Percentiles rank a stretch among this genome's conserved stretches.
Conservation (phyloP, 2,888 invertebrate species). For the Gnatocerus cornutus region DNA sequence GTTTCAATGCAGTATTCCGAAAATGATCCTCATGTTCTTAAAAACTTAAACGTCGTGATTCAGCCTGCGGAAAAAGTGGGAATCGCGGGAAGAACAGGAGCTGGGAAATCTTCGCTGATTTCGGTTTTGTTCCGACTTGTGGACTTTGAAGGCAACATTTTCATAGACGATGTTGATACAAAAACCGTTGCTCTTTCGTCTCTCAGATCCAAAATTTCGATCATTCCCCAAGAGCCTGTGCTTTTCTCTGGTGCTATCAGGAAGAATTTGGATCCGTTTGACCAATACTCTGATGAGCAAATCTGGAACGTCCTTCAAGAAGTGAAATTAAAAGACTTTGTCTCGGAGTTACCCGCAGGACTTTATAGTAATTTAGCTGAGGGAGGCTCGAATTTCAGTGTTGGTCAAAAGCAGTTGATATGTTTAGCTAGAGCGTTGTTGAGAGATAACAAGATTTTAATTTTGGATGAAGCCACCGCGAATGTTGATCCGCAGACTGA, state of each 20-base stretch:
- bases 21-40: constrained; percentile 80
- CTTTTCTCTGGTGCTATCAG: constrained; percentile 87
- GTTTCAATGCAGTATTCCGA: constrained; percentile 81
- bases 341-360: constrained; percentile 74
- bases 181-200: constrained; percentile 79
- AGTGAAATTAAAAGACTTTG: constrained; percentile 81
- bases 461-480: constrained; percentile 81
- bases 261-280: constrained; percentile 89
- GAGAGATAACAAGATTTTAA: constrained; percentile 62
- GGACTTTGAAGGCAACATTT: constrained; percentile 81
- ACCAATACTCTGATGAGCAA: constrained; percentile 81
- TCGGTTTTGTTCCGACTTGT: constrained; percentile 87
- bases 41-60: constrained; percentile 77
- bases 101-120: constrained; percentile 89
- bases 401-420: constrained; percentile 76
- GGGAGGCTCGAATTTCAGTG: constrained; percentile 70
- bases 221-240: constrained; percentile 87
- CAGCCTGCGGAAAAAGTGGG: constrained; percentile 81
- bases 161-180: constrained; percentile 83
- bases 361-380: constrained; percentile 81
- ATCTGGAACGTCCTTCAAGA: constrained; percentile 89
- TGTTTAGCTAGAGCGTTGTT: constrained; percentile 76
- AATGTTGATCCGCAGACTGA: constrained; percentile 85
- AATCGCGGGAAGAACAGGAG: constrained; percentile 89
- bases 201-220: constrained; percentile 81